Evolutionary conservation across 2,797 vertebrate genomes (phyloP).

Genomic region (Ciconia nigra): DNA sequence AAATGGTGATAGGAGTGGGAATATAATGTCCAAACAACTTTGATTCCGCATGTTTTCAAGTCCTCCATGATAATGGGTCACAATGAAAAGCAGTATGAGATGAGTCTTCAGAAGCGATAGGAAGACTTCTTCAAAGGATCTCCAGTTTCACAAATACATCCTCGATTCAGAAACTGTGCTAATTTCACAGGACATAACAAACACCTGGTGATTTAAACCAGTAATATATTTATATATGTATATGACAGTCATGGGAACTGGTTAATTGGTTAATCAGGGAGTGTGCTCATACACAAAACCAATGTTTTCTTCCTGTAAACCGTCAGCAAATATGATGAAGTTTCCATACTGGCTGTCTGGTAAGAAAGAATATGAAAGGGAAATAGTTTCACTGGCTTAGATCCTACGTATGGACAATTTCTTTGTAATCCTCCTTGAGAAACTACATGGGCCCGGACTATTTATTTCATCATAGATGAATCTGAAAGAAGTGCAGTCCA

Average conservation of each 20-base stretch:
- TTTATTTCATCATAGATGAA: background rate
- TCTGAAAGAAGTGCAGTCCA: background rate
- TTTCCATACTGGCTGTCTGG: background rate
- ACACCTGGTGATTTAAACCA: background rate
- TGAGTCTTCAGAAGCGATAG: background rate
- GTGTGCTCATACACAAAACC: background rate
- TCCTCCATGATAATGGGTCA: background rate
- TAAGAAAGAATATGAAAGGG: background rate
- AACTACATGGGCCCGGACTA: background rate
- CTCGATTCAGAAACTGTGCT: background rate
- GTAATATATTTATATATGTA: background rate
- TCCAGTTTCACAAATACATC: background rate
- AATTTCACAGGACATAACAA: background rate
- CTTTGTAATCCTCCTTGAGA: background rate
- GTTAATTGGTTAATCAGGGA: background rate
- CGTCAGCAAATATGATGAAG: background rate
- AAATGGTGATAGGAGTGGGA: background rate
- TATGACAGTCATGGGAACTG: background rate
- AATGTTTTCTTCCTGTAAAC: background rate
- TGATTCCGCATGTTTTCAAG: background rate
- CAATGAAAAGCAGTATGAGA: background rate
- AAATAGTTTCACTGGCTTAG: background rate
- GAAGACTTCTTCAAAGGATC: background rate
- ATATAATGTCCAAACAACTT: background rate
- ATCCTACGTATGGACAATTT: background rate